These are phyloP conservation scores for Dryadula phaetusa DNA, from an alignment of 2,888 invertebrate genomes.

Conservation along the genomic window DNA sequence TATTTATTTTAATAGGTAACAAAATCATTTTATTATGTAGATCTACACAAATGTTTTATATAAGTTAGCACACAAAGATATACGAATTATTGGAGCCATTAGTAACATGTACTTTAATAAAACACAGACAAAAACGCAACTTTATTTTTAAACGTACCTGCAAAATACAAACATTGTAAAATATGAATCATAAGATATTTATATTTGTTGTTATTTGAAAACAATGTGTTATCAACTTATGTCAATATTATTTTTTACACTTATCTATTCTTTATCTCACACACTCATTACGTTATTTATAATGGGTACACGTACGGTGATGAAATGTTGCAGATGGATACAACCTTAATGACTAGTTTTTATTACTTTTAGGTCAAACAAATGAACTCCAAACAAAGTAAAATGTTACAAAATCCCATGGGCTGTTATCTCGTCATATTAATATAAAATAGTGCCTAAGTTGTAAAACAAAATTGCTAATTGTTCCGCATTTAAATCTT, in stretches of 20 bases:
- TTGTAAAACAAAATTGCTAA: conserved; percentile 12
- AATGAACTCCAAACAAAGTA: neutral
- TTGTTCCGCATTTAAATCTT: conserved; percentile 28
- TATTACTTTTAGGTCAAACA: conserved; percentile 3
- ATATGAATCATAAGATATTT: conserved; percentile 40
- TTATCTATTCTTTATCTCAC: conserved; percentile 14
- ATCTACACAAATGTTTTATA: neutral
- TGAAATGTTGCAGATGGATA: neutral
- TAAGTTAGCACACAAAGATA: neutral
- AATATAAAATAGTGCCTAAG: neutral
- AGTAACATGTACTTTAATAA: conserved; percentile 39
- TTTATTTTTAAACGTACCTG: conserved; percentile 55
- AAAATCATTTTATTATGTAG: too few relatives aligned
- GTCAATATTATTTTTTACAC: conserved; percentile 23
- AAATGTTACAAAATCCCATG: neutral
- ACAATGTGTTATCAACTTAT: conserved; percentile 19
- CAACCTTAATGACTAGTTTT: conserved; percentile 15
- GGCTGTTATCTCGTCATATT: neutral
- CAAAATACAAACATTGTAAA: conserved; percentile 53
- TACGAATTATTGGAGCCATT: neutral
- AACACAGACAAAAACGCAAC: conserved; percentile 43
- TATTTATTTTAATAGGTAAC: too few relatives aligned
- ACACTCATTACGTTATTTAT: conserved; percentile 19
- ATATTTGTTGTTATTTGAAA: conserved; percentile 24
- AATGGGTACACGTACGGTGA: neutral